Evolutionary conservation across 1,140 invertebrate species (phyloP), one percentile per base, ranked within the genome.

Genomic region (Branchinecta lynchi): DNA sequence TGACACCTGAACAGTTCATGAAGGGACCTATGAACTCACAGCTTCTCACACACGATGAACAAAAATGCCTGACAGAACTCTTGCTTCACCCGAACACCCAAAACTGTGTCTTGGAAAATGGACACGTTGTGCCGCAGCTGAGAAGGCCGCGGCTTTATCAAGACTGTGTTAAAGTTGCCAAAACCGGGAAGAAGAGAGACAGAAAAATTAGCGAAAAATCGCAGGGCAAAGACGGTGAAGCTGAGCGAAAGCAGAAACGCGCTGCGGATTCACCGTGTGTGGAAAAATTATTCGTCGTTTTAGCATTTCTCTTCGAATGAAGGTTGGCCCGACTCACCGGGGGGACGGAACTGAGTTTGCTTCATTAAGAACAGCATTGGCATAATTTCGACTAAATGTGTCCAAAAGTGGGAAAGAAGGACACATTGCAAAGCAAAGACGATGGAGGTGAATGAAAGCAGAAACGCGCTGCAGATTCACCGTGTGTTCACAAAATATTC

Each of bases 1-100:
- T 88, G 80, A 81, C 77, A 9, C 80, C 82, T 8, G 80, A 82
- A 71, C 83, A 86, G 72, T 85, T 87, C 72, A 75, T 81, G 45
- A 73, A 76, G 0, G 84, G 80, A 6, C 80, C 81, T 8, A 76
- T 76, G 68, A 72, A 72, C 43, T 79, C 78, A 21, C 76, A 77
- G 7, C 69, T 81, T 7, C 75, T 82, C 7, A 76, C 74, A 60
- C 68, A 75, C 8, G 75, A 77, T 20, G 81, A 82, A 72, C 72
- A 75, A 15, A 70, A 72, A 8, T 60, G 73, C 7, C 46, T 81
- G 0, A 70, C 77, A 21, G 67, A 71, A 3, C 60, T 71, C 66
- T 20, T 60, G 70, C 8, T 45, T 21, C 12, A 43, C 8, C 43
- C 65, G 20, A n/a, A 15, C 66, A 2, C 65, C 44, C 17, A 15